These are phyloP conservation scores for Tinea trinotella DNA, from an alignment of 2,888 invertebrate genomes.

Conservation along the genomic window DNA sequence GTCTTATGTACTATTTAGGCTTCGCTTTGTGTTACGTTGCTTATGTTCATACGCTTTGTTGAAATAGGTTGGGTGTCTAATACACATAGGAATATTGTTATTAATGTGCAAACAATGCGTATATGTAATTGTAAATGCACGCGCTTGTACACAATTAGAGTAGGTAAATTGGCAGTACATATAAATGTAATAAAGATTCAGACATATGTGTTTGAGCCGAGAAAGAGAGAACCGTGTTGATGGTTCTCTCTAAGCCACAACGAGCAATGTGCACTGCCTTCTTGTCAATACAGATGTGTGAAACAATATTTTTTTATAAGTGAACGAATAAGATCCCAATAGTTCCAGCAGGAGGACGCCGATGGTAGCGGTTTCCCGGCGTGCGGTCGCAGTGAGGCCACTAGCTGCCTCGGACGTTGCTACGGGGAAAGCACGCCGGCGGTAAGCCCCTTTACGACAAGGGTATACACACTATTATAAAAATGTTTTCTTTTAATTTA, in stretches of 20 bases:
- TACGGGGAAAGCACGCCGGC: slow-evolving; percentile 81
- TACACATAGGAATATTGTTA: not conserved
- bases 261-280: not conserved
- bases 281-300: not conserved
- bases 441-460: slow-evolving; percentile 67
- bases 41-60: not conserved
- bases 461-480: not conserved
- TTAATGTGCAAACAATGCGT: not conserved
- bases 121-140: not conserved
- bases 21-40: not conserved
- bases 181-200: too few relatives aligned
- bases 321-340: slow-evolving; percentile 32
- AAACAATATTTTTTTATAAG: not conserved
- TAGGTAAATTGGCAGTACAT: too few relatives aligned
- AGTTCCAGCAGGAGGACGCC: slow-evolving; percentile 68
- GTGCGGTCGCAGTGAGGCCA: slow-evolving; percentile 77
- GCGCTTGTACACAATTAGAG: not conserved
- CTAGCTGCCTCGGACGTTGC: slow-evolving; percentile 81
- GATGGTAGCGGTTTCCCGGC: slow-evolving; percentile 65
- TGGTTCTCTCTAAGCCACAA: not conserved
- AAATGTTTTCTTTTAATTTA: not conserved
- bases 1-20: not conserved
- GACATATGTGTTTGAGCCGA: too few relatives aligned
- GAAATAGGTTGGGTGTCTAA: slow-evolving; percentile 6
- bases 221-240: not conserved